Conservation (phyloP, 2,113 vertebrate species). For the Chaenogobius annularis region DNA sequence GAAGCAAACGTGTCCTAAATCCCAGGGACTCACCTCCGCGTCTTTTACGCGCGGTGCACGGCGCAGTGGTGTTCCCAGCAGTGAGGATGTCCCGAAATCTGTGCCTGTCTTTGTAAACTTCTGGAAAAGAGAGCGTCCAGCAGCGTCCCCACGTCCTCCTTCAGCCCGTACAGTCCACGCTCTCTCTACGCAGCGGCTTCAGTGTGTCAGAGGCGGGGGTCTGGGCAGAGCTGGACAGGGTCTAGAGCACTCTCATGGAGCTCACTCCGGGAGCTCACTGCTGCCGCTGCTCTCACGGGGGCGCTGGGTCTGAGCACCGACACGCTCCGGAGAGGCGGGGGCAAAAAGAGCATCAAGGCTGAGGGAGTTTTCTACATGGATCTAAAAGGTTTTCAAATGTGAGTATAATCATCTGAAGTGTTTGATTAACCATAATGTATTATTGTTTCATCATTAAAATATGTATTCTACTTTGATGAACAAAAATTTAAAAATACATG, state of each 20-base stretch:
- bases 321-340: not conserved
- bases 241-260: no score
- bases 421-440: not conserved
- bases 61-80: not conserved
- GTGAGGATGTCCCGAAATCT: not conserved
- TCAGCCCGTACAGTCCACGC: not conserved
- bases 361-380: no score
- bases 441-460: not conserved
- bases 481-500: not conserved
- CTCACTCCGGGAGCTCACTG: not conserved
- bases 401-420: not conserved
- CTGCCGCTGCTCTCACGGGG: conserved; percentile 2
- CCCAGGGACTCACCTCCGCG: not conserved
- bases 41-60: not conserved
- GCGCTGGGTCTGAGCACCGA: not conserved
- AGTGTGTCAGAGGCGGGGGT: not conserved
- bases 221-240: no score
- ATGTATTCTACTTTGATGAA: no score
- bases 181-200: not conserved
- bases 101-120: not conserved
- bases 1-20: not conserved
- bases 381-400: not conserved
- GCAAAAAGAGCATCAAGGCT: not conserved
- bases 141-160: not conserved
- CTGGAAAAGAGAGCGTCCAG: not conserved